phyloP scores from a whole-genome alignment of 1,140 invertebrate genomes.

The Cyphomyrmex costatus region DNA sequence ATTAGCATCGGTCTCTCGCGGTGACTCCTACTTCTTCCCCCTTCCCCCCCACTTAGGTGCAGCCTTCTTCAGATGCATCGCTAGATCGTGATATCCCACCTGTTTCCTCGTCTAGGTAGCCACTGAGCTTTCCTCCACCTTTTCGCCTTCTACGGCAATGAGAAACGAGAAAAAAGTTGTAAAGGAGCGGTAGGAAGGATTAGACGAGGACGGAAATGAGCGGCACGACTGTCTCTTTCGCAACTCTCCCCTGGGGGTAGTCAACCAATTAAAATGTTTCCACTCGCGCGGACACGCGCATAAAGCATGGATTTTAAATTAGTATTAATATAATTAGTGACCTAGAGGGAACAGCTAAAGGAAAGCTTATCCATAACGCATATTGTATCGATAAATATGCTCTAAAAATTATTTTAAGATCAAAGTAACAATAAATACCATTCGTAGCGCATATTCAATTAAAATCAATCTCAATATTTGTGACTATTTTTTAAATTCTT shows the following conservation, averaged over 20 bases:
- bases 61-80: not conserved
- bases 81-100: slow-evolving; percentile 14
- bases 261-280: slow-evolving; percentile 66
- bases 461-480: not conserved
- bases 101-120: slow-evolving; percentile 12
- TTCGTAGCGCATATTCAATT: not conserved
- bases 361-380: not conserved
- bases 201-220: slow-evolving; percentile 73
- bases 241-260: slow-evolving; percentile 14
- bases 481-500: not conserved
- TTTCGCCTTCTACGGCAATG: not conserved
- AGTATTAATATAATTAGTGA: slow-evolving; percentile 56
- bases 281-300: slow-evolving; percentile 29
- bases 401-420: slow-evolving; percentile 5
- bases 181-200: slow-evolving; percentile 55
- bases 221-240: slow-evolving; percentile 58
- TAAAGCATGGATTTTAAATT: slow-evolving; percentile 44
- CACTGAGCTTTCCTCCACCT: slow-evolving; percentile 1
- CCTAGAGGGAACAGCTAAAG: slow-evolving; percentile 2
- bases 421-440: too few relatives aligned
- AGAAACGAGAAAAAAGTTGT: slow-evolving; percentile 16
- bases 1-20: slow-evolving; percentile 58
- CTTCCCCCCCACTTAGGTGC: not conserved
- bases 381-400: not conserved
- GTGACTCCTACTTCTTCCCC: not conserved